phyloP scores from a whole-genome alignment of 1,140 invertebrate species.

The Zaprionus gabonicus region DNA sequence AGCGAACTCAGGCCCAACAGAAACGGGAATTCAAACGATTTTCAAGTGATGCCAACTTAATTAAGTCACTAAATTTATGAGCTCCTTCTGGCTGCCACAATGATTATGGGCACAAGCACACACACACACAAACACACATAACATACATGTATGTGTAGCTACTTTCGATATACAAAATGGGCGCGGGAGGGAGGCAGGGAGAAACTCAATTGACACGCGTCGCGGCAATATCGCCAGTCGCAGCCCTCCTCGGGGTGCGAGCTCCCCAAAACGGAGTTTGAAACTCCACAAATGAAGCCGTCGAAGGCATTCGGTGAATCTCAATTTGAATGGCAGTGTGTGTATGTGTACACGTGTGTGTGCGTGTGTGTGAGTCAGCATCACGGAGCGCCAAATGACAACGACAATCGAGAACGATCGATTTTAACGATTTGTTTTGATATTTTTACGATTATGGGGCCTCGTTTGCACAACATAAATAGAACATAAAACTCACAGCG shows the following conservation, averaged over 20 bases:
- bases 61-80: constrained; percentile 82
- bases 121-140: constrained; percentile 1
- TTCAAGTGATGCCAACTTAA: constrained; percentile 81
- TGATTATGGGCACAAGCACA: constrained; percentile 43
- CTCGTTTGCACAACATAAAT: constrained; percentile 85
- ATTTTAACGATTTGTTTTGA: constrained; percentile 85
- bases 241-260: too few species aligned
- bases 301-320: constrained; percentile 45
- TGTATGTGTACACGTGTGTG: background rate
- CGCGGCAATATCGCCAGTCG: constrained; percentile 15
- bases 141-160: constrained; percentile 24
- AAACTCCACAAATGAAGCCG: constrained; percentile 66
- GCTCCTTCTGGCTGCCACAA: constrained; percentile 62
- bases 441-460: constrained; percentile 85
- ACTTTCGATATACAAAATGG: constrained; percentile 55
- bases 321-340: constrained; percentile 22
- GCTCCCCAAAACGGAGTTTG: constrained; percentile 24
- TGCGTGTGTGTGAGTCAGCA: constrained; percentile 34
- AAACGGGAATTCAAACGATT: constrained; percentile 74
- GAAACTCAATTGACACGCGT: constrained; percentile 74
- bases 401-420: constrained; percentile 70
- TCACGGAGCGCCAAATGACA: constrained; percentile 39
- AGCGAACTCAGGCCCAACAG: background rate
- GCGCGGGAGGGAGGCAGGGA: constrained; percentile 17
- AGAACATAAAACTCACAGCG: constrained; percentile 83